Evolutionary conservation across 1,140 invertebrate species (phyloP).

Genomic region (Aphelenchoides besseyi): DNA sequence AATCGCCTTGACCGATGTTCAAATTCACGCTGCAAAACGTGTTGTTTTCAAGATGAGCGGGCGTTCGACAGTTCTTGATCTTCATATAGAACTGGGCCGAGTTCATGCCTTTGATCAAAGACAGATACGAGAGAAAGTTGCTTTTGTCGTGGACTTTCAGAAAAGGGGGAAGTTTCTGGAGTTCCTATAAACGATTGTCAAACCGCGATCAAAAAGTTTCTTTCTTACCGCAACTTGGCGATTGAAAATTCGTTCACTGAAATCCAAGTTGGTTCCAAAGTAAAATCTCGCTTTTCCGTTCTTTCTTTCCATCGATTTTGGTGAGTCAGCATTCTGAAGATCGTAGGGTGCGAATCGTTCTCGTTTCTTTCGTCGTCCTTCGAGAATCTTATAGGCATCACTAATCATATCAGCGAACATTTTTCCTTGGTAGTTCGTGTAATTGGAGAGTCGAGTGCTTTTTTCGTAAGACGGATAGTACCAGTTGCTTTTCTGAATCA

Average conservation of each 20-base stretch:
- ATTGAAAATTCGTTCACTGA: slow-evolving; percentile 91
- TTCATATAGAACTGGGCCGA: slow-evolving; percentile 77
- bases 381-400: not conserved
- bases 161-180: slow-evolving; percentile 92
- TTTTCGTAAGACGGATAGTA: not conserved
- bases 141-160: slow-evolving; percentile 69
- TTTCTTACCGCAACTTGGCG: slow-evolving; percentile 78
- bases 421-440: not conserved
- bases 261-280: slow-evolving; percentile 98
- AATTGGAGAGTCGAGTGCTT: not conserved
- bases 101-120: slow-evolving; percentile 96
- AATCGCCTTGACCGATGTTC: slow-evolving; percentile 98
- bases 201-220: no score
- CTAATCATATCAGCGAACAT: not conserved
- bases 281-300: slow-evolving; percentile 46
- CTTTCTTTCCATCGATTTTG: not conserved
- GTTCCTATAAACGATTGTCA: no score
- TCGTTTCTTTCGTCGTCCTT: not conserved
- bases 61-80: slow-evolving; percentile 82
- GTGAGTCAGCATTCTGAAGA: not conserved
- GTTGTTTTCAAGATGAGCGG: slow-evolving; percentile 97
- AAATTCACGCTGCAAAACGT: slow-evolving; percentile 99
- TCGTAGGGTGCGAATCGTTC: not conserved
- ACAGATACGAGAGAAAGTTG: slow-evolving; percentile 96
- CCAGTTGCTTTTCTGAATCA: not conserved